Conservation (phyloP, 2,888 invertebrate species). For the Agrochola lychnidis region DNA sequence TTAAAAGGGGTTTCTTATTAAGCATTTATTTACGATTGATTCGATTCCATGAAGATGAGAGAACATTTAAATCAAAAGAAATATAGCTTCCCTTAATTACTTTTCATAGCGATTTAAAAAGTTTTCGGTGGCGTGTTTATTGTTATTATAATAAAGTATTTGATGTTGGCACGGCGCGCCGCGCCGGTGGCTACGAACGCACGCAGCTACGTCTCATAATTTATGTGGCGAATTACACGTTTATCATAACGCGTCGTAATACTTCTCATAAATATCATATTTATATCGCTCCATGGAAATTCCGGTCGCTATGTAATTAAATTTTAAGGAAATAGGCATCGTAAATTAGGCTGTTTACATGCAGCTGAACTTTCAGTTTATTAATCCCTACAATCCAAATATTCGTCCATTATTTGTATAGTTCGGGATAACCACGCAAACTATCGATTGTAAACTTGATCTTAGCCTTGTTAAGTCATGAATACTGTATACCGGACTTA, state of each 20-base stretch:
- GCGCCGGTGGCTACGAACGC: slow-evolving; percentile 11
- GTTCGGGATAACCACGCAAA: slow-evolving; percentile 23
- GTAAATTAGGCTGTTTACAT: slow-evolving; percentile 41
- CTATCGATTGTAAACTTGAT: slow-evolving; percentile 56
- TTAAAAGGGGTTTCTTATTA: slow-evolving; percentile 14
- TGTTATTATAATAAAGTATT: slow-evolving; percentile 40
- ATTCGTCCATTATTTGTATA: slow-evolving; percentile 19
- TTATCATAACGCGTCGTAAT: slow-evolving; percentile 72
- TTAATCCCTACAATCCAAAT: slow-evolving; percentile 34
- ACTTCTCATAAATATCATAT: slow-evolving; percentile 64
- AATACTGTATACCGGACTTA: slow-evolving; percentile 43
- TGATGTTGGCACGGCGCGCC: slow-evolving; percentile 25
- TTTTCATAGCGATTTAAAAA: slow-evolving; percentile 30
- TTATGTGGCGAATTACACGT: slow-evolving; percentile 68
- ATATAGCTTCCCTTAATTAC: slow-evolving; percentile 20
- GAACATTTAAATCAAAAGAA: not conserved
- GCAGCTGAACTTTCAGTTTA: slow-evolving; percentile 11
- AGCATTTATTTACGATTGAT: slow-evolving; percentile 12
- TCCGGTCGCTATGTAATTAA: slow-evolving; percentile 44
- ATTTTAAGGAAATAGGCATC: slow-evolving; percentile 45
- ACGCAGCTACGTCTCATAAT: slow-evolving; percentile 62
- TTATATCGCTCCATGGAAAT: slow-evolving; percentile 63
- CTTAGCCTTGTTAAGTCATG: slow-evolving; percentile 39
- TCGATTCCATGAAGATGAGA: slow-evolving; percentile 18
- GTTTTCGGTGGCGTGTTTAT: slow-evolving; percentile 32